Evolutionary conservation across 2,797 vertebrate species (phyloP).

Genomic region (Poeciliopsis gracilis): DNA sequence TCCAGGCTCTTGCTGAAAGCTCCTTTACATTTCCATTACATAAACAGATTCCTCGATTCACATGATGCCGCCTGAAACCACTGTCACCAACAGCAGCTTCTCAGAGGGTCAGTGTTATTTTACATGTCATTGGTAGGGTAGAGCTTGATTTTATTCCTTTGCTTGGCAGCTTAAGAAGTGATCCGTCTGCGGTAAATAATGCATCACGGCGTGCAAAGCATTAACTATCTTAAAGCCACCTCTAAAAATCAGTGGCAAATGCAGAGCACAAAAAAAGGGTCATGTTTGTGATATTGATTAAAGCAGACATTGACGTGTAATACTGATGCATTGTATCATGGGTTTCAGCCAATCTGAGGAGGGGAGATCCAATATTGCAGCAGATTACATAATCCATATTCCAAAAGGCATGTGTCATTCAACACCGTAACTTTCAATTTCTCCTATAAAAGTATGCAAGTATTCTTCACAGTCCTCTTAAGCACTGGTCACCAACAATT

Average conservation of each 20-base stretch:
- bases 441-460: not conserved
- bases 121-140: constrained; percentile 37
- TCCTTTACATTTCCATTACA: constrained; percentile 66
- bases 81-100: constrained; percentile 49
- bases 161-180: constrained; percentile 21
- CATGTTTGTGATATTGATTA: not conserved
- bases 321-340: not conserved
- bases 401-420: not conserved
- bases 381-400: not conserved
- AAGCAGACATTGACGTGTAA: constrained; percentile 14
- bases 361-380: not conserved
- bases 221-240: not conserved
- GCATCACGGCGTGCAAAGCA: not conserved
- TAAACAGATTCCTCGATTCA: constrained; percentile 67
- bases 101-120: constrained; percentile 40
- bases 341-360: not conserved
- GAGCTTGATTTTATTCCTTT: constrained; percentile 41
- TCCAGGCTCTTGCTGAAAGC: constrained; percentile 43
- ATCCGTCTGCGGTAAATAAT: constrained; percentile 14
- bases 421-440: not conserved
- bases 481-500: not conserved
- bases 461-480: not conserved
- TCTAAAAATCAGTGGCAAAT: not conserved
- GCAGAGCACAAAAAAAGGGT: constrained; percentile 3
- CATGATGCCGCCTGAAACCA: constrained; percentile 53